Percentiles rank a stretch among this genome's conserved stretches.
phyloP scores from a whole-genome alignment of 2,888 invertebrate genomes.

The Resseliella maxima region DNA sequence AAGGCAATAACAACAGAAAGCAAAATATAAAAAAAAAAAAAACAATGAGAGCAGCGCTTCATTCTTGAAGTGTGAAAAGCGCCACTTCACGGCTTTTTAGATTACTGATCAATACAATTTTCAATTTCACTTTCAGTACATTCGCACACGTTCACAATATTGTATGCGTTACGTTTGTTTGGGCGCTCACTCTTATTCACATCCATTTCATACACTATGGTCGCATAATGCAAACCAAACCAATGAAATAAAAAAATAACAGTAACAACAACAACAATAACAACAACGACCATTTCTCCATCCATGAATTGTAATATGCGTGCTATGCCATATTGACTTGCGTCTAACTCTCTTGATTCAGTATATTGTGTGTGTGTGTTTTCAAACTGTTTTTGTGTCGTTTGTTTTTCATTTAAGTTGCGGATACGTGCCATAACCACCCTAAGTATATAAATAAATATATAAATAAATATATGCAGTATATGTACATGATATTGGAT shows the following conservation, averaged over 20 bases:
- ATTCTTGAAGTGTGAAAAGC: slow-evolving; percentile 17
- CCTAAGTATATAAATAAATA: neutral
- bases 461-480: neutral
- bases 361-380: neutral
- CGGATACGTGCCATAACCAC: slow-evolving; percentile 19
- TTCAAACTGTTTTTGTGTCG: neutral
- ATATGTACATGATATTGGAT: slow-evolving; percentile 14
- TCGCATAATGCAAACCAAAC: neutral
- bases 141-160: neutral
- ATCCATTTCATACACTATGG: neutral
- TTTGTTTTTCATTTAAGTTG: slow-evolving; percentile 19
- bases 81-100: slow-evolving; percentile 46
- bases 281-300: neutral
- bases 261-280: too few species aligned
- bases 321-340: slow-evolving; percentile 38
- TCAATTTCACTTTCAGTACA: slow-evolving; percentile 35
- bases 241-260: neutral
- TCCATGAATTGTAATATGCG: neutral
- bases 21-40: neutral
- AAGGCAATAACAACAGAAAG: too few species aligned
- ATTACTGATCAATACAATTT: slow-evolving; percentile 21
- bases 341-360: slow-evolving; percentile 36
- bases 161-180: neutral
- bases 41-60: neutral
- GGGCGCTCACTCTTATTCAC: too few species aligned